These are phyloP conservation scores for Albula glossodonta DNA, from an alignment of 2,113 vertebrate genomes.

Conservation along the genomic window DNA sequence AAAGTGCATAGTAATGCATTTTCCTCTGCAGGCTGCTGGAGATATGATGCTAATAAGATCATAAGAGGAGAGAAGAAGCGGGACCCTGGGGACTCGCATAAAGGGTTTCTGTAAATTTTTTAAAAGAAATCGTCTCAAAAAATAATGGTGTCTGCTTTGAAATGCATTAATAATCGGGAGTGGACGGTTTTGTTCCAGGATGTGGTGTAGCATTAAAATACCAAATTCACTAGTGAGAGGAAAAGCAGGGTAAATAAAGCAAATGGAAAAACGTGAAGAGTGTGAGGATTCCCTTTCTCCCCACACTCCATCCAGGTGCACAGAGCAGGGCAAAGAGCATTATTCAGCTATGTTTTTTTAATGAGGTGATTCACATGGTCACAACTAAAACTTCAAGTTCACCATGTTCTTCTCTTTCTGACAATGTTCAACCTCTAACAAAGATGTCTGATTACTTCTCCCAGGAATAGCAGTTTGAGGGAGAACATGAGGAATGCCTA, in stretches of 20 bases:
- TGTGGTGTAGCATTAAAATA: slow-evolving; percentile 64
- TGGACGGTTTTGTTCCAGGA: slow-evolving; percentile 65
- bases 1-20: slow-evolving; percentile 91
- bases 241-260: slow-evolving; percentile 41
- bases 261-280: slow-evolving; percentile 66
- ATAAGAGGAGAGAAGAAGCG: slow-evolving; percentile 82
- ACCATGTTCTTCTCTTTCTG: slow-evolving; percentile 16
- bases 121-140: slow-evolving; percentile 88
- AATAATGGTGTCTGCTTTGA: slow-evolving; percentile 86
- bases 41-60: slow-evolving; percentile 92
- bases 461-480: slow-evolving; percentile 23
- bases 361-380: slow-evolving; percentile 25
- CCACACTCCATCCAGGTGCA: slow-evolving; percentile 64
- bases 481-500: slow-evolving; percentile 21
- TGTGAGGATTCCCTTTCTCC: slow-evolving; percentile 30
- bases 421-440: slow-evolving; percentile 26
- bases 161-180: slow-evolving; percentile 90
- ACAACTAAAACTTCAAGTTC: slow-evolving; percentile 19
- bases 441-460: slow-evolving; percentile 29
- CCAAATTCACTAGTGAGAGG: slow-evolving; percentile 52
- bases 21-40: slow-evolving; percentile 83
- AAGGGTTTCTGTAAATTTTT: slow-evolving; percentile 84
- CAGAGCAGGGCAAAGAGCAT: slow-evolving; percentile 55
- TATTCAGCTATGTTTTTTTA: slow-evolving; percentile 51
- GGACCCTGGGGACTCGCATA: slow-evolving; percentile 84